phyloP scores from a whole-genome alignment of 2,797 vertebrate species.

The Chelon auratus region DNA sequence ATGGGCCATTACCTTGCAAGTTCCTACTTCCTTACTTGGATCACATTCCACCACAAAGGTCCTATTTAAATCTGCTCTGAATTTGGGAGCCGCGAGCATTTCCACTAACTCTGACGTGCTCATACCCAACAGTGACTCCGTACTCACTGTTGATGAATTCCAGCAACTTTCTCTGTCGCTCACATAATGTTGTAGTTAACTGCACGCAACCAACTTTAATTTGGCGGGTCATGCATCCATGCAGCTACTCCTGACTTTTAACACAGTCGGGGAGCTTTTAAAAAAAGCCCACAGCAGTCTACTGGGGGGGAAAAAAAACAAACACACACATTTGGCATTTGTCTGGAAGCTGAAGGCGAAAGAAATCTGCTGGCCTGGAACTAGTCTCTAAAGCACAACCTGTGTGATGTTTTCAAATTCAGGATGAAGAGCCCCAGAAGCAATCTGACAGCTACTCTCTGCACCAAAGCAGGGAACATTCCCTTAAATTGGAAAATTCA shows the following conservation, averaged over 20 bases:
- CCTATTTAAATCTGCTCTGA: slow-evolving; percentile 32
- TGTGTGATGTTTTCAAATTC: slow-evolving; percentile 38
- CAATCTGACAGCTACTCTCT: not conserved
- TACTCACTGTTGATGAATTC: not conserved
- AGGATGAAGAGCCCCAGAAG: slow-evolving; percentile 18
- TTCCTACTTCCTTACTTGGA: slow-evolving; percentile 30
- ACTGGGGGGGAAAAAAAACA: slow-evolving; percentile 27
- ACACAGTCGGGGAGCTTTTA: slow-evolving; percentile 37
- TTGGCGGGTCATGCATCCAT: slow-evolving; percentile 21
- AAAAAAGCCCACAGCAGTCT: slow-evolving; percentile 13
- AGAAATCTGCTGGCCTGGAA: slow-evolving; percentile 40
- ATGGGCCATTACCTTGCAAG: slow-evolving; percentile 19
- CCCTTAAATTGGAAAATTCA: slow-evolving; percentile 31
- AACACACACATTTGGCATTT: slow-evolving; percentile 40
- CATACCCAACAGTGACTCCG: not conserved
- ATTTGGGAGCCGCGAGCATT: not conserved
- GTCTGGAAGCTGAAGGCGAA: slow-evolving; percentile 38
- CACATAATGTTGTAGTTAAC: slow-evolving; percentile 3
- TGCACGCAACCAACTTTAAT: slow-evolving; percentile 15
- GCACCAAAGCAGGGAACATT: not conserved
- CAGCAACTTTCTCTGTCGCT: not conserved
- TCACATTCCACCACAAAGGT: slow-evolving; percentile 54
- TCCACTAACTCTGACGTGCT: not conserved
- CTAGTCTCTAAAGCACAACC: slow-evolving; percentile 36
- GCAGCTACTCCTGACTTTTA: slow-evolving; percentile 43